Conservation (phyloP, 2,797 vertebrate species). For the Phrynocephalus forsythii region DNA sequence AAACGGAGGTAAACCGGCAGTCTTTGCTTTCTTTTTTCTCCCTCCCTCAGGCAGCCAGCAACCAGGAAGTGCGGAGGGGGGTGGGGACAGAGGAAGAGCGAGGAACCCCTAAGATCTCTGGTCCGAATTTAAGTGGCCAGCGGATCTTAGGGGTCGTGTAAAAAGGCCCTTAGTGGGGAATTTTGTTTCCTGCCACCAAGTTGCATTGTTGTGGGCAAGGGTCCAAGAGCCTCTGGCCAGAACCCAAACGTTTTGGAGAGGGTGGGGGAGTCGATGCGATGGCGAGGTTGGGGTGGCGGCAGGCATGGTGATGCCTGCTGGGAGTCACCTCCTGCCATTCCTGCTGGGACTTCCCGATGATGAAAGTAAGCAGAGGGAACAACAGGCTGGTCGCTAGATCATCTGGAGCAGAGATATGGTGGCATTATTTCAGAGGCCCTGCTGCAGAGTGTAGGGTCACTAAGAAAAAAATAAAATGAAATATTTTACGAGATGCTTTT, state of each 20-base stretch:
- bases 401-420: constrained; percentile 63
- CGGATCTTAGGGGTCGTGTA: too few relatives aligned
- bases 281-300: constrained; percentile 2
- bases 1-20: too few relatives aligned
- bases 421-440: constrained; percentile 58
- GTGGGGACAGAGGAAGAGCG: too few relatives aligned
- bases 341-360: constrained; percentile 18
- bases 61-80: too few relatives aligned
- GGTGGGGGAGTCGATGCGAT: too few relatives aligned
- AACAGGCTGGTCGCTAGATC: constrained; percentile 65
- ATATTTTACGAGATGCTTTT: too few relatives aligned
- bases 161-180: too few relatives aligned
- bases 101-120: too few relatives aligned
- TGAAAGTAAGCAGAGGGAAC: constrained; percentile 32
- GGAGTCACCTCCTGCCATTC: neutral
- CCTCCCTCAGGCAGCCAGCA: too few relatives aligned
- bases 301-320: neutral
- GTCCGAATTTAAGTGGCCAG: too few relatives aligned
- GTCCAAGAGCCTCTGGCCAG: neutral
- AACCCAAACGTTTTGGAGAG: rapidly evolving
- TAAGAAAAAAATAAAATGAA: too few relatives aligned
- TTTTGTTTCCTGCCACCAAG: constrained; percentile 7
- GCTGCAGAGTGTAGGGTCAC: constrained; percentile 19
- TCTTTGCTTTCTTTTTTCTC: too few relatives aligned
- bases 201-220: rapidly evolving